Base-by-base conservation (phyloP, 2,113 vertebrate species). In the Chrysochloris asiatica region DNA sequence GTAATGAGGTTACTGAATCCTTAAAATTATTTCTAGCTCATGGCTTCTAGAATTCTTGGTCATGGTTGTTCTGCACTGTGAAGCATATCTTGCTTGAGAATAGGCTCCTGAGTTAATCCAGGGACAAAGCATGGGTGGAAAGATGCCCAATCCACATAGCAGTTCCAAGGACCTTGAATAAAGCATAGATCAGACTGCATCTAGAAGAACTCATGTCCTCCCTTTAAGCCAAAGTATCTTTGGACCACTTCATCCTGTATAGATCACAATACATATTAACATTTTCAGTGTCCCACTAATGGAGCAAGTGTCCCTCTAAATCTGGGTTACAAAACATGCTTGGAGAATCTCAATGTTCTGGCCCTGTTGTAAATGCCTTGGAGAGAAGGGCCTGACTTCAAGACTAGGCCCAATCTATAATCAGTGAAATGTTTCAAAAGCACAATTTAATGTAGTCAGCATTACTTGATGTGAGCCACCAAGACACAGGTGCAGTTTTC, bases 121-220 rank as follows among this genome's bases (percentile, higher is more conserved):
- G 41, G 12, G 6, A 0, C 14, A 41, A 22, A 19, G 8, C 65
- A 52, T 2, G 2, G n/a, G n/a, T n/a, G n/a, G n/a, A n/a, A n/a
- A n/a, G n/a, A n/a, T n/a, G n/a, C n/a, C n/a, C n/a, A n/a, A n/a
- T n/a, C n/a, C n/a, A n/a, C n/a, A n/a, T n/a, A n/a, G n/a, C n/a
- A 47, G 38, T 61, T 30, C 22, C 9, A 61, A 61, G 22, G 28
- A n/a, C 59, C 45, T 80, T 54, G 22, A 61, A 67, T 54, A 84
- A 28, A 36, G 30, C 1, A 28, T n/a, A 67, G 2, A 10, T 9
- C 9, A 71, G n/a, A 33, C 3, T 13, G 22, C 36, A 28, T 22
- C 19, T 9, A 8, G 36, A 83, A 82, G 12, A 10, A 10, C 73
- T 52, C n/a, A 16, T 0, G 43, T 30, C 24, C 11, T 87, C 38